Evolutionary conservation across 2,888 invertebrate species (phyloP).

Genomic region (Limnephilus auricula): DNA sequence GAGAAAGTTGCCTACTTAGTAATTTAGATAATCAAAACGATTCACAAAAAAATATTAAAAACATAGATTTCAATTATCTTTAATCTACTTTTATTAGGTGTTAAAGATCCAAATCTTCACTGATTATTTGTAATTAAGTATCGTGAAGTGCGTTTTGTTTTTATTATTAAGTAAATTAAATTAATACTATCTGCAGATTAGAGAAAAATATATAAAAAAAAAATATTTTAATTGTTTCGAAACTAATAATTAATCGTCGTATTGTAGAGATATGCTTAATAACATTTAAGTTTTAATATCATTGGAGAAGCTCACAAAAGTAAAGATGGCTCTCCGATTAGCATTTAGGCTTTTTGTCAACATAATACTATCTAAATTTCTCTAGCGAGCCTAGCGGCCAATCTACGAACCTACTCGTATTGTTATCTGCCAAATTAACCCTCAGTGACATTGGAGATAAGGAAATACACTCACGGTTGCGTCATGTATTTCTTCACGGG

Average conservation of each 20-base stretch:
- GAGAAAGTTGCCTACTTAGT: neutral
- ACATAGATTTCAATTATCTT: neutral
- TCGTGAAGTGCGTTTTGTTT: neutral
- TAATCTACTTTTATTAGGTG: neutral
- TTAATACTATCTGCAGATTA: neutral
- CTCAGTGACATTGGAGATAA: conserved; percentile 7
- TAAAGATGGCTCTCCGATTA: neutral
- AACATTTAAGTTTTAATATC: too few species aligned
- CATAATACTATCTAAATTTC: neutral
- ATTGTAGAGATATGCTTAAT: neutral
- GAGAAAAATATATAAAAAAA: neutral
- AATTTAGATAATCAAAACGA: neutral
- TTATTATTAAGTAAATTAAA: too few species aligned
- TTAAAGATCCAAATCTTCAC: neutral
- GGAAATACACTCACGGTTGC: neutral
- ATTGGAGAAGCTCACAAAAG: too few species aligned
- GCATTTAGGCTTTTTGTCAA: neutral
- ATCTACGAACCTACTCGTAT: neutral
- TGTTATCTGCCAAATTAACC: conserved; percentile 5
- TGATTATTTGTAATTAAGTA: neutral
- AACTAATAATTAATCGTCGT: neutral
- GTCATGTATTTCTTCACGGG: neutral
- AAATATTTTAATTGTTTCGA: neutral
- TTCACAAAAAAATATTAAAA: neutral
- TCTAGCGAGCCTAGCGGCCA: neutral